Percentiles rank a stretch among this genome's conserved stretches.
phyloP scores from a whole-genome alignment of 2,113 vertebrate species.

The Polypterus senegalus region DNA sequence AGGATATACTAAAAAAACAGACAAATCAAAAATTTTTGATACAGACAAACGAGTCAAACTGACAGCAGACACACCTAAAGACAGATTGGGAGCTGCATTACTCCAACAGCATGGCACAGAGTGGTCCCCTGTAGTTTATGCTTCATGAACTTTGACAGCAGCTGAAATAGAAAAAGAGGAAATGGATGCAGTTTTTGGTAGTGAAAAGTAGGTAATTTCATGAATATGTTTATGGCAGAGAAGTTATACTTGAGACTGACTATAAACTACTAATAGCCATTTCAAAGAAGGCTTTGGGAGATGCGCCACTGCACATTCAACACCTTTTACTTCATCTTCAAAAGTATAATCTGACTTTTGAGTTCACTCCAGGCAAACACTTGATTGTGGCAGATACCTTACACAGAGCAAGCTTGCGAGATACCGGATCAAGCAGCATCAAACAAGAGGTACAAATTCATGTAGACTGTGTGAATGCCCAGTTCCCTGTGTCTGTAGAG shows the following conservation, averaged over 20 bases:
- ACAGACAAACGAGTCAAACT: slow-evolving; percentile 13
- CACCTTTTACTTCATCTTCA: no score
- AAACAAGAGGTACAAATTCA: no score
- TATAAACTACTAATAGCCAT: no score
- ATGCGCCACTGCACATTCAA: no score
- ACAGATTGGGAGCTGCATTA: slow-evolving; percentile 7
- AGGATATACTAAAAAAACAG: slow-evolving; percentile 7
- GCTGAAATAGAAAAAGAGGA: slow-evolving; percentile 18
- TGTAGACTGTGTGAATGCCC: no score
- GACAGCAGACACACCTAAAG: slow-evolving; percentile 10
- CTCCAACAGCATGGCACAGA: slow-evolving; percentile 1
- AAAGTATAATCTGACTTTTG: no score
- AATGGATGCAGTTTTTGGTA: slow-evolving; percentile 16
- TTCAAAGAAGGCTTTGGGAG: no score
- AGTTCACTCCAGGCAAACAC: no score
- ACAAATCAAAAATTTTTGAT: slow-evolving; percentile 4
- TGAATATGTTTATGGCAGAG: slow-evolving; percentile 9
- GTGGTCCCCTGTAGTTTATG: slow-evolving; percentile 11
- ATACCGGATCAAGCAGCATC: no score
- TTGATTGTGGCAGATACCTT: no score
- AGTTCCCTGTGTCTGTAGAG: no score
- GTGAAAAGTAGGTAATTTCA: slow-evolving; percentile 16
- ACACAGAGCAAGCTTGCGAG: no score
- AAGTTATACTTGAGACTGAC: slow-evolving; percentile 3
- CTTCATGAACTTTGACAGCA: slow-evolving; percentile 7